Conservation (phyloP, 2,888 invertebrate species). For the Drosophila paramelanica region DNA sequence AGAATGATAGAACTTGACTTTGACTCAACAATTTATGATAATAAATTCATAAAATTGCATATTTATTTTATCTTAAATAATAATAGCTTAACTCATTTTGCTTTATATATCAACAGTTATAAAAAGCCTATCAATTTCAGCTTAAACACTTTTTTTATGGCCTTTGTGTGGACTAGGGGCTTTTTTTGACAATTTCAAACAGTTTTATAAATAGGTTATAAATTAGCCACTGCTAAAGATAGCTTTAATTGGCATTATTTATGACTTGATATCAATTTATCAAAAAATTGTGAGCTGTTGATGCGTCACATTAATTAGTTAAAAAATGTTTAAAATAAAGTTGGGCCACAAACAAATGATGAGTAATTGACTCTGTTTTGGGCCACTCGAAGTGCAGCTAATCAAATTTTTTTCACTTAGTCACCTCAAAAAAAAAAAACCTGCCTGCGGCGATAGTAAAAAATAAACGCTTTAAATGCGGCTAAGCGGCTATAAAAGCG, state of each 20-base stretch:
- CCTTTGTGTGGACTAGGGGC: constrained; percentile 7
- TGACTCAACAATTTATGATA: too few relatives aligned
- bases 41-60: background rate
- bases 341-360: constrained; percentile 8
- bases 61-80: background rate
- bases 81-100: background rate
- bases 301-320: constrained; percentile 15
- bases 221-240: background rate
- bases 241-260: constrained; percentile 16
- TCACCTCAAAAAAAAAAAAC: constrained; percentile 15
- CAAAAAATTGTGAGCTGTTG: background rate
- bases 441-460: constrained; percentile 8
- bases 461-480: constrained; percentile 16
- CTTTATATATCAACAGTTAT: background rate
- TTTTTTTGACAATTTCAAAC: background rate
- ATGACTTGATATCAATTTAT: constrained; percentile 17
- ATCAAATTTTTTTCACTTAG: constrained; percentile 2
- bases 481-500: constrained; percentile 5
- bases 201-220: constrained; percentile 14
- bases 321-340: constrained; percentile 1
- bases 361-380: constrained; percentile 26
- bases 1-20: too few relatives aligned
- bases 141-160: background rate
- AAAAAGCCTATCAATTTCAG: constrained; percentile 9
- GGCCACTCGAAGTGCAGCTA: constrained; percentile 5